Evolutionary conservation across 2,113 vertebrate species (phyloP).

Genomic region (Gadus chalcogrammus): DNA sequence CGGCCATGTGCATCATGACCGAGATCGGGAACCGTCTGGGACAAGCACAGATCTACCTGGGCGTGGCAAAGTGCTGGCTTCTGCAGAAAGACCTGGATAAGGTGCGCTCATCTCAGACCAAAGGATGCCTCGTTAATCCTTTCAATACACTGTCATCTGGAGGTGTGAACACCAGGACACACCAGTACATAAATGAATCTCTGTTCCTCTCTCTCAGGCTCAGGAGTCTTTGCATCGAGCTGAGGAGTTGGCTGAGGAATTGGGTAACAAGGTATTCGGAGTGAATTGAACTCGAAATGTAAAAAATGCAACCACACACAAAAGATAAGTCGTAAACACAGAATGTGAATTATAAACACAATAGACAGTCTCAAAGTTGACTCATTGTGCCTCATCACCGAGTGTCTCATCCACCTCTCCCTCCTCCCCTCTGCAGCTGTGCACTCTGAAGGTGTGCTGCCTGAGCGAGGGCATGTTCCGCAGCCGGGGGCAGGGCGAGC

Average conservation of each 20-base stretch:
- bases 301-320: neutral
- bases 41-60: conserved; percentile 85
- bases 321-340: neutral
- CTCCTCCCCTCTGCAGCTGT: conserved; percentile 70
- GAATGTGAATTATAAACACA: neutral
- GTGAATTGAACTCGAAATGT: neutral
- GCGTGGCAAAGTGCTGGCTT: conserved; percentile 92
- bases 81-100: conserved; percentile 88
- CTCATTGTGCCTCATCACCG: neutral
- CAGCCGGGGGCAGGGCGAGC: conserved; percentile 79
- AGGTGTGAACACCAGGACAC: too few relatives aligned
- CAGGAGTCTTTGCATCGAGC: conserved; percentile 87
- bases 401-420: neutral
- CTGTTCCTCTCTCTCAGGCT: conserved; percentile 70
- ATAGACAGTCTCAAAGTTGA: neutral
- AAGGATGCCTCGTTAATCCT: too few relatives aligned
- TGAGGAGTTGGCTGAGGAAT: conserved; percentile 87
- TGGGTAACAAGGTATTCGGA: conserved; percentile 89
- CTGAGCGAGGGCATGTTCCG: conserved; percentile 88
- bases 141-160: too few relatives aligned
- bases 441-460: conserved; percentile 87
- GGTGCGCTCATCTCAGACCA: conserved; percentile 60
- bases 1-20: conserved; percentile 94
- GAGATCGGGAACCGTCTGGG: conserved; percentile 96
- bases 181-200: too few relatives aligned